Evolutionary conservation across 2,113 vertebrate genomes (phyloP), one percentile per base, ranked within the genome.

Genomic region (Anolis carolinensis): DNA sequence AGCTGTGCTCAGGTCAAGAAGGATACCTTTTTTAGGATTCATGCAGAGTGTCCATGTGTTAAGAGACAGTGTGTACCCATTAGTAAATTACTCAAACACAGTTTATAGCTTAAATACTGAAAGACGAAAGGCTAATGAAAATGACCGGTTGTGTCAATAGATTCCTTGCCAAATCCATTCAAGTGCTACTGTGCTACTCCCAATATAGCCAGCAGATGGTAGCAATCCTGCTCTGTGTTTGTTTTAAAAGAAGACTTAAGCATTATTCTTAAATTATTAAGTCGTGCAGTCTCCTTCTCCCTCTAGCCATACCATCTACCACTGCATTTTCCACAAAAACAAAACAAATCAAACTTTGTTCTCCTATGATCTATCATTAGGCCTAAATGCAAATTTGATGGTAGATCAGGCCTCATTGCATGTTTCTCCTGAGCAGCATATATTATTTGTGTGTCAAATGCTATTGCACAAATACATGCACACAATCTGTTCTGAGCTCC

Each of bases 131-230:
- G 75, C 8, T 90, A 44, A 39, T 73, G 44, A 14, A 74, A 86
- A 88, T 44, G 44, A 34, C 39, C 36, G 18, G 79, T 10, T 36
- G 44, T 39, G 5, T 82, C 83, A 71, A 18, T n/a, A 27, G n/a
- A 20, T 59, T 30, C 9, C 55, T 44, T 14, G 52, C 5, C 55
- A 90, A 62, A 48, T 48, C 20, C 36, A 27, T 18, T 27, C 65
- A 55, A 63, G 36, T 4, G 18, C 2, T 82, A 30, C 16, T 75
- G 23, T 70, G 62, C 84, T 81, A 52, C 44, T 73, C 32, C 44
- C n/a, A 84, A n/a, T 55, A 11, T 32, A n/a, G 25, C 83, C 84
- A 83, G 52, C 81, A 89, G 67, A 67, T 48, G 36, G 68, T 79
- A 86, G 84, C 65, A 72, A 65, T 50, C 32, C 8, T 20, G 78